Evolutionary conservation across 2,797 vertebrate genomes (phyloP).

Genomic region (Limosa lapponica): DNA sequence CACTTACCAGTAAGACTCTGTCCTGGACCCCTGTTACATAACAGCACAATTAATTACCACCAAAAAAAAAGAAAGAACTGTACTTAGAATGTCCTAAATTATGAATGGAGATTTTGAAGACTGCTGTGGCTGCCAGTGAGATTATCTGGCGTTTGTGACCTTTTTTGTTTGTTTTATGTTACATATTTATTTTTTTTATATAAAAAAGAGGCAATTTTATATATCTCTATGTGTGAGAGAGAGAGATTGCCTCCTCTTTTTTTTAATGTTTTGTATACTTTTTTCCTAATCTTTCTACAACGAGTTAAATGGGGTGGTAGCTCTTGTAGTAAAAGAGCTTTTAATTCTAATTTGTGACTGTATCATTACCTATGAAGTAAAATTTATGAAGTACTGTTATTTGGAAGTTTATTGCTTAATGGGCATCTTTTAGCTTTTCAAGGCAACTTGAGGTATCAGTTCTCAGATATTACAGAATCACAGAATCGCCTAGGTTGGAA

Average conservation of each 20-base stretch:
- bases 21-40: rapidly evolving
- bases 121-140: background rate
- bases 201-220: background rate
- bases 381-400: background rate
- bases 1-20: background rate
- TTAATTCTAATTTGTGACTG: background rate
- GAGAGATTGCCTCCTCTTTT: background rate
- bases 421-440: background rate
- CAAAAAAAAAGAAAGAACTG: background rate
- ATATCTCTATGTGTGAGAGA: rapidly evolving
- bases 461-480: no score
- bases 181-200: background rate
- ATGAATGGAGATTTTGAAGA: background rate
- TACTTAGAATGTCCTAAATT: background rate
- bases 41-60: background rate
- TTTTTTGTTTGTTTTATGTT: background rate
- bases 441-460: background rate
- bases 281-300: background rate
- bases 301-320: background rate
- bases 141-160: background rate
- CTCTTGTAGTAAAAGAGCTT: background rate
- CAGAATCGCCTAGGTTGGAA: no score
- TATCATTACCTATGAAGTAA: background rate
- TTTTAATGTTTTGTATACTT: background rate
- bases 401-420: background rate